Conservation (phyloP, 2,888 invertebrate species). For the Pycnomerus fuliginosus region DNA sequence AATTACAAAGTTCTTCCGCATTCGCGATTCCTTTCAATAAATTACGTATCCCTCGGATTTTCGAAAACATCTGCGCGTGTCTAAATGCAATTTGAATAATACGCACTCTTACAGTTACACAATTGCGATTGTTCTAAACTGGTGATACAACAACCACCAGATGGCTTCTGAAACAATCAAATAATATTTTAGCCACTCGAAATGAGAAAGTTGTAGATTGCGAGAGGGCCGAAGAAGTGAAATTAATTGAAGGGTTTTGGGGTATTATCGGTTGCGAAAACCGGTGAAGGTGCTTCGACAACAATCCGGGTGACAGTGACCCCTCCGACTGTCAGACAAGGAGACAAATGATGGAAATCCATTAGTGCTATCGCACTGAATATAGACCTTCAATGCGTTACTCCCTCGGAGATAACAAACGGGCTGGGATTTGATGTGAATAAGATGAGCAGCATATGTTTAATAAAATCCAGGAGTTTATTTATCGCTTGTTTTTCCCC, state of each 20-base stretch:
- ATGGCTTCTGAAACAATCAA: too few species aligned
- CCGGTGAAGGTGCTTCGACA: conserved; percentile 3
- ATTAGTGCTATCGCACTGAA: conserved; percentile 38
- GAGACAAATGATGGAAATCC: conserved; percentile 46
- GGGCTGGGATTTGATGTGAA: conserved; percentile 13
- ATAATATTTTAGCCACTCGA: too few species aligned
- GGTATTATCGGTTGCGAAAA: background rate
- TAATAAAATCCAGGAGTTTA: too few species aligned
- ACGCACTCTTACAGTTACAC: conserved; percentile 13
- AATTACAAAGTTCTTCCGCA: conserved; percentile 6
- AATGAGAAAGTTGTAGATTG: background rate
- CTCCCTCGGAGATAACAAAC: conserved; percentile 14
- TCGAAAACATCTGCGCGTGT: conserved; percentile 17
- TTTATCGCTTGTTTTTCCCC: too few species aligned
- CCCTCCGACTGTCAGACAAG: conserved; percentile 35
- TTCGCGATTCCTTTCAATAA: conserved; percentile 15
- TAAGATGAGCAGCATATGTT: conserved; percentile 20
- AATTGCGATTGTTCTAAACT: conserved; percentile 8
- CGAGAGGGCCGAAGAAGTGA: background rate
- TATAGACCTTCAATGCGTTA: conserved; percentile 2
- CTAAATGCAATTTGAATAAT: conserved; percentile 15
- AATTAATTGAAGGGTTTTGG: background rate
- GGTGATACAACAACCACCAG: conserved; percentile 3
- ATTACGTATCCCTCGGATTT: conserved; percentile 6
- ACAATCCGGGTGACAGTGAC: conserved; percentile 12